These are phyloP conservation scores for Diorhabda sublineata DNA, from an alignment of 1,140 invertebrate species.

Conservation along the genomic window DNA sequence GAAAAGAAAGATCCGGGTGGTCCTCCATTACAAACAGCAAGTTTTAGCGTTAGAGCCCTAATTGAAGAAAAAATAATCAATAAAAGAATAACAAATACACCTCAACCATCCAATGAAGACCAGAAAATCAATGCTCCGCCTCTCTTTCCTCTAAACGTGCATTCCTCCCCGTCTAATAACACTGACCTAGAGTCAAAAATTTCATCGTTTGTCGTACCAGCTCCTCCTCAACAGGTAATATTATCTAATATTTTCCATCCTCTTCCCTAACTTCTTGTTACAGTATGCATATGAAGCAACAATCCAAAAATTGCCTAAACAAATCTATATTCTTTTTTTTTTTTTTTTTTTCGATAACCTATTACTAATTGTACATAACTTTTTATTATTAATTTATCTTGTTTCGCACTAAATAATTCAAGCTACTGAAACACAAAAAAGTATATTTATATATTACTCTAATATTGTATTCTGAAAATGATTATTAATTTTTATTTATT, in stretches of 20 bases:
- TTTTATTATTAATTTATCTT: no score
- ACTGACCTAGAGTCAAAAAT: constrained; percentile 48
- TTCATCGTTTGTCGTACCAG: constrained; percentile 59
- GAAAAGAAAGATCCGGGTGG: constrained; percentile 78
- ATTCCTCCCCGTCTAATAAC: constrained; percentile 49
- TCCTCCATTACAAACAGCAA: constrained; percentile 81
- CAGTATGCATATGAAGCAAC: no score
- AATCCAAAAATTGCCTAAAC: no score
- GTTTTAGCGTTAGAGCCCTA: constrained; percentile 78
- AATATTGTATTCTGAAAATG: not conserved
- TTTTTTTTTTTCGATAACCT: no score
- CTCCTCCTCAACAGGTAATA: constrained; percentile 51
- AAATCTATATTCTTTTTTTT: no score
- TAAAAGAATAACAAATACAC: constrained; percentile 60
- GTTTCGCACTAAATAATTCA: no score
- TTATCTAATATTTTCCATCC: not conserved
- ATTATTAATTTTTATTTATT: not conserved
- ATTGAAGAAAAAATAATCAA: constrained; percentile 91
- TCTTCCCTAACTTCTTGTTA: no score
- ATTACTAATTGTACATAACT: no score
- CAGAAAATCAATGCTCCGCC: constrained; percentile 50
- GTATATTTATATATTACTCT: not conserved
- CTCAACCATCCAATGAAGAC: constrained; percentile 54
- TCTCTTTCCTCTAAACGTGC: constrained; percentile 48
- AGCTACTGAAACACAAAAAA: no score